These are phyloP conservation scores for Drosophila mauritiana DNA, from an alignment of 1,140 invertebrate genomes.

Conservation along the genomic window DNA sequence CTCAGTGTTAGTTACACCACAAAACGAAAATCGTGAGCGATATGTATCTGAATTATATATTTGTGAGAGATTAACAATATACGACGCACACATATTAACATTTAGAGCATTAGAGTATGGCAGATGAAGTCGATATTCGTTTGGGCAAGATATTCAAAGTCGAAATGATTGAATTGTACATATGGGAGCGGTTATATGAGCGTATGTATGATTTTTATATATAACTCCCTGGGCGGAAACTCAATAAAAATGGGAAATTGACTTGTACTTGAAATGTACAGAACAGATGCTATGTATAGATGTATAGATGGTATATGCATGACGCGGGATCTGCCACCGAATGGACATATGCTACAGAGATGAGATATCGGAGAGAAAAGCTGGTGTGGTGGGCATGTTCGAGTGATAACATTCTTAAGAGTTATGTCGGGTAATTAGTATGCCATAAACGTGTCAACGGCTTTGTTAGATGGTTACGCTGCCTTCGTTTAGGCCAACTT, in stretches of 20 bases:
- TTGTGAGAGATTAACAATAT: conserved; percentile 61
- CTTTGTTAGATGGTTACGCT: conserved; percentile 40
- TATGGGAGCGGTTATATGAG: conserved; percentile 16
- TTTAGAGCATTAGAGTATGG: conserved; percentile 69
- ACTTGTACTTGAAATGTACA: conserved; percentile 51
- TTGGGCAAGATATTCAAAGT: conserved; percentile 19
- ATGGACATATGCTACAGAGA: conserved; percentile 53
- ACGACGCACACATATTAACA: conserved; percentile 83
- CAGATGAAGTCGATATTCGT: conserved; percentile 42
- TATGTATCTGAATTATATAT: conserved; percentile 22
- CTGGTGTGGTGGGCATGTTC: conserved; percentile 20
- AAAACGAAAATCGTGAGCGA: conserved; percentile 43
- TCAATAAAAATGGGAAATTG: conserved; percentile 6
- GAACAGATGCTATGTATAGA: neutral
- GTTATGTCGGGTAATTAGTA: conserved; percentile 42
- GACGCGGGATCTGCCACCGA: conserved; percentile 29
- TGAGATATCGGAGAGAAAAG: conserved; percentile 7
- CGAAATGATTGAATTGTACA: conserved; percentile 58
- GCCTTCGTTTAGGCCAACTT: conserved; percentile 58
- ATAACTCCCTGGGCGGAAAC: conserved; percentile 4
- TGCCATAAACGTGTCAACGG: conserved; percentile 60
- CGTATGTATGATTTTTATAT: conserved; percentile 23
- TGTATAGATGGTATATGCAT: conserved; percentile 17
- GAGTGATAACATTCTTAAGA: conserved; percentile 68
- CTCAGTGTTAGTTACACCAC: conserved; percentile 49